Evolutionary conservation across 2,113 vertebrate species (phyloP).

Genomic region (Lonchura striata): DNA sequence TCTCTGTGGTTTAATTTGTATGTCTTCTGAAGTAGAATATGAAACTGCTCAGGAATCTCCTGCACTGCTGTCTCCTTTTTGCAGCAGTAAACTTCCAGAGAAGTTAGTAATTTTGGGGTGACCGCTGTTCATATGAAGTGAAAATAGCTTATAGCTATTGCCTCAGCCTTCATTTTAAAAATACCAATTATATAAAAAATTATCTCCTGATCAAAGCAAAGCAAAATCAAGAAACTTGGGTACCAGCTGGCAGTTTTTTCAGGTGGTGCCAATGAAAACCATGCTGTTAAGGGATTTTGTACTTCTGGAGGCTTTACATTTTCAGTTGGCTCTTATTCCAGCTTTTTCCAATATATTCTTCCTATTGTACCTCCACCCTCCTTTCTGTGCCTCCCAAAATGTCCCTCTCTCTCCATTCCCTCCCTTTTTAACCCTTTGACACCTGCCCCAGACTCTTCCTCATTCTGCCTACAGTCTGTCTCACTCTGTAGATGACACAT

Average conservation of each 20-base stretch:
- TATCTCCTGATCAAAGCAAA: not conserved
- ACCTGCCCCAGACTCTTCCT: not conserved
- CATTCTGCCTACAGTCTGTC: not conserved
- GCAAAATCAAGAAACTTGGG: not conserved
- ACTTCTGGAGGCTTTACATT: not conserved
- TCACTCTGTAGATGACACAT: not conserved
- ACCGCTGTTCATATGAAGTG: not conserved
- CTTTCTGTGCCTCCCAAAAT: not conserved
- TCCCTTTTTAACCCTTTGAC: not conserved
- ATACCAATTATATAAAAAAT: not conserved
- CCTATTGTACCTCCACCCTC: not conserved
- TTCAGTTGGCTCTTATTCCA: not conserved
- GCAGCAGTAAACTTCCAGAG: not conserved
- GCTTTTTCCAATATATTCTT: not conserved
- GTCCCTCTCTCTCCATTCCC: not conserved
- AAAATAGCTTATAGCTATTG: not conserved
- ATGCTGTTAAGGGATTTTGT: not conserved
- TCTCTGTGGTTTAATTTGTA: not conserved
- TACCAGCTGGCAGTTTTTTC: not conserved
- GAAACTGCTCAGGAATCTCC: not conserved
- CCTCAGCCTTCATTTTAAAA: not conserved
- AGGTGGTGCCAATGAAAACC: not conserved
- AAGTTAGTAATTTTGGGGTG: not conserved
- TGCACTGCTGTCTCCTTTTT: not conserved
- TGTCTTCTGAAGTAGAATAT: not conserved